These are phyloP conservation scores for Arnoldichthys spilopterus DNA, from an alignment of 2,797 vertebrate species.

Conservation along the genomic window DNA sequence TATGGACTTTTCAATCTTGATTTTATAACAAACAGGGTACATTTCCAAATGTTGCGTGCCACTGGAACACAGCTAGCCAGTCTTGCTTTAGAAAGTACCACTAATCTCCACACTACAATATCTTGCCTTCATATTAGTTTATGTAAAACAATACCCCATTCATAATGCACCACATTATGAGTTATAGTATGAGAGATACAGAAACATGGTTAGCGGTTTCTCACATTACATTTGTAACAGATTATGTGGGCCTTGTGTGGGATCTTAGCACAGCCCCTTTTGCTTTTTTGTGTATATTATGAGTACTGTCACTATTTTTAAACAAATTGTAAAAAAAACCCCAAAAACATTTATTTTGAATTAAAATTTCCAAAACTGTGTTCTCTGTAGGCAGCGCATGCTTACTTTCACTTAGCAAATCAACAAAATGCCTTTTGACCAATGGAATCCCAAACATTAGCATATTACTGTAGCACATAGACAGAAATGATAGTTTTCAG, in stretches of 20 bases:
- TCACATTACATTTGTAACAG: neutral
- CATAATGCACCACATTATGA: neutral
- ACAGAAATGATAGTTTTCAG: too few species aligned
- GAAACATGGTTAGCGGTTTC: neutral
- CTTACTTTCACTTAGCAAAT: too few species aligned
- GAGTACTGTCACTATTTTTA: too few species aligned
- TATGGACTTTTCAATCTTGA: neutral
- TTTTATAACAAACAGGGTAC: constrained; percentile 5
- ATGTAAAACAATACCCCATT: neutral
- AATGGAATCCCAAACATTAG: too few species aligned
- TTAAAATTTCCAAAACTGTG: too few species aligned
- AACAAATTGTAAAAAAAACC: too few species aligned
- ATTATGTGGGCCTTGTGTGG: neutral
- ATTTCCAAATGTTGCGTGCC: neutral
- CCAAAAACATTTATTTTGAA: too few species aligned
- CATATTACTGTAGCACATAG: too few species aligned
- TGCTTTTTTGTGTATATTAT: neutral
- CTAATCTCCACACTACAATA: neutral
- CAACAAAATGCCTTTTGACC: too few species aligned
- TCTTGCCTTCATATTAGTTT: neutral
- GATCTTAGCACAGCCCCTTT: neutral
- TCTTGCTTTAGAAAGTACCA: neutral
- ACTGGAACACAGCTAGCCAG: neutral
- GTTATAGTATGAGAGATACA: neutral
- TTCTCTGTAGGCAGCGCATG: too few species aligned